Base-by-base conservation (phyloP, 1,140 invertebrate species). In the Oncopeltus fasciatus region DNA sequence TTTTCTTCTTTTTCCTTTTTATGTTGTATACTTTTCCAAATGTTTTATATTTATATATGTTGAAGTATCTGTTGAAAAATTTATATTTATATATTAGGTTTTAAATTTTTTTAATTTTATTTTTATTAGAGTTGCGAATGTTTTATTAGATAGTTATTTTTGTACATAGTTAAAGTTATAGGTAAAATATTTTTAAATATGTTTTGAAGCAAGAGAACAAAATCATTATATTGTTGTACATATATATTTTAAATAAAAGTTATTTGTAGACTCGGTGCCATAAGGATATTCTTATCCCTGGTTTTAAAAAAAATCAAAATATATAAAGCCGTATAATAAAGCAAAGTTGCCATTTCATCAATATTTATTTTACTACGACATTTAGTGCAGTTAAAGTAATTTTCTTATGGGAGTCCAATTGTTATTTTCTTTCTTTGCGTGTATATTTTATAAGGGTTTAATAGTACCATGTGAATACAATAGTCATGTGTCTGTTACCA, bases 1-100 rank as follows among this genome's bases (percentile, higher is more conserved):
- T 46, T 28, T 33, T 58, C n/a, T 58, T 28, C 18, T 28, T 29
- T 58, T n/a, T 27, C 12, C 27, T 58, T 58, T 44, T 60, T 60
- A 28, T 44, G 58, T 59, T 44, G 24, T 44, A 43, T 59, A 24
- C 24, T 49, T 60, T 60, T 60, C 16, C 46, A 47, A 60, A 60
- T 60, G 26, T 49, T 51, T 47, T 60, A 49, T 60, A 60, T 60
- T 49, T 60, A 29, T 60, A 51, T 60, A 60, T 44, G 20, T 47
- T 49, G 47, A 49, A 49, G 59, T 60, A 57, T 18, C 26, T 21
- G 26, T 26, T 33, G 56, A 29, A 21, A n/a, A n/a, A n/a, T n/a
- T n/a, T 57, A 33, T 20, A 21, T 57, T 24, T 44, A 33, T 44
- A 59, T 9, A 43, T 47, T 60, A 47, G 46, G n/a, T n/a, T n/a